A percentile compares a stretch with the other conserved stretches of the same genome.
phyloP scores from a whole-genome alignment of 2,797 vertebrate genomes.

The Oophaga sylvatica region DNA sequence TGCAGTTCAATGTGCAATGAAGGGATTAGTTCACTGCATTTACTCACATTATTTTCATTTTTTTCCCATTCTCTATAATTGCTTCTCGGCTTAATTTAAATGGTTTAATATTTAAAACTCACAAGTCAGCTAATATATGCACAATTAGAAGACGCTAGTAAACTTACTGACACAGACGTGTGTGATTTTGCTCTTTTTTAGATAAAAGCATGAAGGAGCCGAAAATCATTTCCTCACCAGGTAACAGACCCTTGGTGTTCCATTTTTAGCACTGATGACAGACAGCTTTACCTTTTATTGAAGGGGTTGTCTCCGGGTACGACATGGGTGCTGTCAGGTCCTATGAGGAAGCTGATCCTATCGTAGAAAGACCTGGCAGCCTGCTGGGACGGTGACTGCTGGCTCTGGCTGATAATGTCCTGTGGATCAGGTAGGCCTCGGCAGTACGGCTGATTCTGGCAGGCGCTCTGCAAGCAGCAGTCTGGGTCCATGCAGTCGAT shows the following conservation, averaged over 20 bases:
- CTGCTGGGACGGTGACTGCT: constrained; percentile 81
- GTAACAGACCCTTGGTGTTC: background rate
- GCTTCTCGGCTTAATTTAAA: background rate
- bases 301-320: constrained; percentile 91
- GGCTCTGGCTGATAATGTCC: constrained; percentile 82
- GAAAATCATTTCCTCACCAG: background rate
- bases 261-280: constrained; percentile 15
- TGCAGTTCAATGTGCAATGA: constrained; percentile 24
- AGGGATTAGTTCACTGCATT: background rate
- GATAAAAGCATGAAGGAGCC: background rate
- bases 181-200: background rate
- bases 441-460: constrained; percentile 93
- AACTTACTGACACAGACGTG: background rate
- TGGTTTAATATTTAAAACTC: background rate
- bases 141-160: constrained; percentile 10
- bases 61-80: constrained; percentile 13
- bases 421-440: constrained; percentile 92
- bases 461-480: constrained; percentile 93
- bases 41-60: background rate
- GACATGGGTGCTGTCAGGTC: constrained; percentile 88
- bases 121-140: background rate
- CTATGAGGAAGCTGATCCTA: constrained; percentile 90
- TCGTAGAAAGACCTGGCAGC: constrained; percentile 90
- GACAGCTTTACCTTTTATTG: constrained; percentile 86
- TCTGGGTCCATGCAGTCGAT: constrained; percentile 98